phyloP scores from a whole-genome alignment of 2,113 vertebrate species.

The Bathybates hornii region DNA sequence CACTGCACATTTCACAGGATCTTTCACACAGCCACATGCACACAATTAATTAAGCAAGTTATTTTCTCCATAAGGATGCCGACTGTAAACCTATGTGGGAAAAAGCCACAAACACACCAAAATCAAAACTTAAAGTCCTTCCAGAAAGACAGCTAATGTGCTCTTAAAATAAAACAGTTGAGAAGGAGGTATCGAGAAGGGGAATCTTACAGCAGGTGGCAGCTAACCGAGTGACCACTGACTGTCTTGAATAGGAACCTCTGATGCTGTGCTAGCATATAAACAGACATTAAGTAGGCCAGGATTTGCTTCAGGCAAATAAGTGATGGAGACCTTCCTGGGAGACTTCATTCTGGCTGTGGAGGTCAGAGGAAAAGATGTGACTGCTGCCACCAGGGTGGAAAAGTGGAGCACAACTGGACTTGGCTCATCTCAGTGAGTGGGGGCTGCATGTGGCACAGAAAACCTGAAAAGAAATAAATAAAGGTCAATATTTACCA shows the following conservation, averaged over 20 bases:
- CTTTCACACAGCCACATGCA: constrained; percentile 40
- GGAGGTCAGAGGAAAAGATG: constrained; percentile 40
- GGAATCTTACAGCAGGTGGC: constrained; percentile 44
- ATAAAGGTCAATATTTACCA: neutral
- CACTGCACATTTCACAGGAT: constrained; percentile 76
- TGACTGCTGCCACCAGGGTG: constrained; percentile 37
- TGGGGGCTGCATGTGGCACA: constrained; percentile 73
- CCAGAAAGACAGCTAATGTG: neutral
- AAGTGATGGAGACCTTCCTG: constrained; percentile 55
- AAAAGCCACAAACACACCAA: constrained; percentile 5
- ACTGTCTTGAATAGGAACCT: constrained; percentile 21
- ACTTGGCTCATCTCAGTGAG: constrained; percentile 72
- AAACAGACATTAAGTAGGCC: constrained; percentile 33
- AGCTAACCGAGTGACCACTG: constrained; percentile 5
- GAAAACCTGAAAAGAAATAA: constrained; percentile 58
- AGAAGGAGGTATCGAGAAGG: constrained; percentile 43
- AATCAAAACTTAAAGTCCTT: neutral
- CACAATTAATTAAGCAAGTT: constrained; percentile 11
- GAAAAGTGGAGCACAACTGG: neutral
- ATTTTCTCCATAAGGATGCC: neutral
- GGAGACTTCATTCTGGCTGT: constrained; percentile 66
- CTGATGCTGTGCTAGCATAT: constrained; percentile 27
- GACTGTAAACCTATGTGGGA: constrained; percentile 26
- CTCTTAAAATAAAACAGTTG: constrained; percentile 3
- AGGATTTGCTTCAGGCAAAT: constrained; percentile 69